A percentile compares a stretch with the other conserved stretches of the same genome.
Evolutionary conservation across 2,888 invertebrate genomes (phyloP).

Genomic region (Amorpha juglandis): DNA sequence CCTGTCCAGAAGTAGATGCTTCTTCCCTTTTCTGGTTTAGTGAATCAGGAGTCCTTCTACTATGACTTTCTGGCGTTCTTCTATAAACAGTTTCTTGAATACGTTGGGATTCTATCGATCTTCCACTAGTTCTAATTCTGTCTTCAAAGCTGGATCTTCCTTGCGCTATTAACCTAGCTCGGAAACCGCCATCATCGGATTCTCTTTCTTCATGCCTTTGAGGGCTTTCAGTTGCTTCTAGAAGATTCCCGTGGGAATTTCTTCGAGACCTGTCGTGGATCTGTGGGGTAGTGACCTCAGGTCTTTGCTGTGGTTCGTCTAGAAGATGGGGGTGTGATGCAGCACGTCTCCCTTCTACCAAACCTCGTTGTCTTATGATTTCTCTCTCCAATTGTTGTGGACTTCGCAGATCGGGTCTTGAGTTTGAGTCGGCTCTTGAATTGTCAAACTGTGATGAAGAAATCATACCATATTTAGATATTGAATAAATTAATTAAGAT

Average conservation of each 20-base stretch:
- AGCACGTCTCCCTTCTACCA: constrained; percentile 83
- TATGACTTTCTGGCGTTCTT: constrained; percentile 68
- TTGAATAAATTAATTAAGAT: too few relatives aligned
- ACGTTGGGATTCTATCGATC: constrained; percentile 70
- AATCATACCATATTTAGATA: neutral
- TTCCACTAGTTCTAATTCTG: constrained; percentile 73
- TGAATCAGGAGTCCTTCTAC: constrained; percentile 68
- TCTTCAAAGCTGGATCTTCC: constrained; percentile 74
- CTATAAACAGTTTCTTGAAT: constrained; percentile 65
- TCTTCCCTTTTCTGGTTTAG: constrained; percentile 68
- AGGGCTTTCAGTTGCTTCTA: constrained; percentile 72
- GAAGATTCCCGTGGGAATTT: constrained; percentile 85
- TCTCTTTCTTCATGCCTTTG: constrained; percentile 78
- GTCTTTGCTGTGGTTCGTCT: constrained; percentile 72
- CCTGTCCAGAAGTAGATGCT: constrained; percentile 52
- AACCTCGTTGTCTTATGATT: constrained; percentile 82
- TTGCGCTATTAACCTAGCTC: constrained; percentile 72
- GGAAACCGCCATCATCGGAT: constrained; percentile 86
- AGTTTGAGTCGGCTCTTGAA: constrained; percentile 52
- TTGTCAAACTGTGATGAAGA: constrained; percentile 70
- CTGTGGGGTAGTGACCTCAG: constrained; percentile 68
- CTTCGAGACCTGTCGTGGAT: constrained; percentile 75
- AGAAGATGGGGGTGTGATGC: constrained; percentile 88
- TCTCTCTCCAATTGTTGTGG: constrained; percentile 86
- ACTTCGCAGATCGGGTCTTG: constrained; percentile 82